Evolutionary conservation across 2,113 vertebrate genomes (phyloP).

Genomic region (Oxyruncus cristatus): DNA sequence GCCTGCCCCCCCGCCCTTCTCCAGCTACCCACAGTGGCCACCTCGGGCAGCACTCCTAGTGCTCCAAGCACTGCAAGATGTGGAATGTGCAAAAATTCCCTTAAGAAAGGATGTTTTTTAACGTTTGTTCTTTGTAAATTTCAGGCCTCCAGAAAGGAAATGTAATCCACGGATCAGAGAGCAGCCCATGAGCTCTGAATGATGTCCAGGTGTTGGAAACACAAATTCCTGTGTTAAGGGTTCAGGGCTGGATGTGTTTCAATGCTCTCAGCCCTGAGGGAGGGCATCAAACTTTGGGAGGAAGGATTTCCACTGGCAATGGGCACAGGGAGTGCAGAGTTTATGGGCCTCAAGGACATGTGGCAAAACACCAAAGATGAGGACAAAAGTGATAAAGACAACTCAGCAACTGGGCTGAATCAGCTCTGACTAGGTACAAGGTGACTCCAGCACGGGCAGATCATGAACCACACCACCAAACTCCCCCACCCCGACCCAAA

Average conservation of each 20-base stretch:
- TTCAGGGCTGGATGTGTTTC: background rate
- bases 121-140: background rate
- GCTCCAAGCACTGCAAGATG: accelerated
- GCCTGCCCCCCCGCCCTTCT: background rate
- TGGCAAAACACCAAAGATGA: background rate
- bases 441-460: background rate
- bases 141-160: accelerated
- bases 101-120: too few species aligned
- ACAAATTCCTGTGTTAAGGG: background rate
- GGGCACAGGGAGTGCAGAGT: background rate
- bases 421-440: background rate
- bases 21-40: background rate
- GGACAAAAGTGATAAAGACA: background rate
- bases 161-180: background rate
- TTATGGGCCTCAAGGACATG: background rate
- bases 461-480: background rate
- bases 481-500: background rate
- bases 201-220: background rate
- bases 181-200: background rate
- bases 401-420: background rate
- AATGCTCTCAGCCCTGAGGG: background rate
- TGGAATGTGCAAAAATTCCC: accelerated
- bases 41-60: background rate
- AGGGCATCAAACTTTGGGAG: background rate
- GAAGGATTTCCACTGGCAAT: background rate